These are phyloP conservation scores for Andrena flavipes DNA, from an alignment of 2,888 invertebrate genomes.

Conservation along the genomic window DNA sequence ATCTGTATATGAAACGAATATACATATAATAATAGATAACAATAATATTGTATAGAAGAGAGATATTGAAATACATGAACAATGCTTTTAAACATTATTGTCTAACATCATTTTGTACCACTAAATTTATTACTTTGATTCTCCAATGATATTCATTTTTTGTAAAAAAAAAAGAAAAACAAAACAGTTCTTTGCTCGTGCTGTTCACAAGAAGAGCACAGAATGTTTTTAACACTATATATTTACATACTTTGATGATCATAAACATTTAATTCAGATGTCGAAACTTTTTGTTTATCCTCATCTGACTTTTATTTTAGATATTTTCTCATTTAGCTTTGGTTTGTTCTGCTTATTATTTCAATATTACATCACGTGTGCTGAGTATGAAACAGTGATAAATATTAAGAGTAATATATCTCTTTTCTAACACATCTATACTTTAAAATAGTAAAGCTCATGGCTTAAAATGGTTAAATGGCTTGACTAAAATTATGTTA, in stretches of 20 bases:
- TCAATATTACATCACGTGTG: constrained; percentile 41
- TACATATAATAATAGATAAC: constrained; percentile 83
- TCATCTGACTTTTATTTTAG: constrained; percentile 56
- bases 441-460: constrained; percentile 37
- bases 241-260: constrained; percentile 43
- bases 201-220: constrained; percentile 41
- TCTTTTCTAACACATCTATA: constrained; percentile 78
- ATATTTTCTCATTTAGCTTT: constrained; percentile 59
- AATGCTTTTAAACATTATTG: constrained; percentile 84
- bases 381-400: constrained; percentile 41
- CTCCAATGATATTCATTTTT: constrained; percentile 67
- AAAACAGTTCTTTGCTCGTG: constrained; percentile 49
- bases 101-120: constrained; percentile 84
- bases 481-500: constrained; percentile 43
- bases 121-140: constrained; percentile 79
- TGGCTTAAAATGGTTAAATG: constrained; percentile 29
- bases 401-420: constrained; percentile 76
- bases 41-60: constrained; percentile 84
- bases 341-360: constrained; percentile 61
- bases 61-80: constrained; percentile 85
- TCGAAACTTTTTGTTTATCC: constrained; percentile 53
- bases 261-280: constrained; percentile 42
- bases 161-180: constrained; percentile 29
- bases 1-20: constrained; percentile 83
- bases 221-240: constrained; percentile 40